Percentiles rank a stretch among this genome's conserved stretches.
These are phyloP conservation scores for Tortricodes alternella DNA, from an alignment of 2,888 invertebrate genomes.

Conservation along the genomic window DNA sequence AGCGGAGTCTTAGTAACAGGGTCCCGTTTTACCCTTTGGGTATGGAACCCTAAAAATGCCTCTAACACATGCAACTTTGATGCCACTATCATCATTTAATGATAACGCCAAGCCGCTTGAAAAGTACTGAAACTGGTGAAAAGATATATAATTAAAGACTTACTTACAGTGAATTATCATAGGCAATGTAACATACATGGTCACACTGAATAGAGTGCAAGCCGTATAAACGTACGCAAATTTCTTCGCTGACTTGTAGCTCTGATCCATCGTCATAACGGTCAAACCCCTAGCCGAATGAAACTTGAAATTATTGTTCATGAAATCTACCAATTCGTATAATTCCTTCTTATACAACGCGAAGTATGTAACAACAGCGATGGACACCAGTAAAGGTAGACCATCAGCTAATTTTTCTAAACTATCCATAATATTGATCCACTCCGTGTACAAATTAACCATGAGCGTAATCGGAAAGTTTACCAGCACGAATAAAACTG, in stretches of 20 bases:
- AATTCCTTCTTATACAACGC: constrained; percentile 53
- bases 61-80: too few relatives aligned
- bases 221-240: constrained; percentile 66
- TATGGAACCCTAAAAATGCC: too few relatives aligned
- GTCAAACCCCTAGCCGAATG: constrained; percentile 67
- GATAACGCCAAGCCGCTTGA: too few relatives aligned
- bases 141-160: not conserved
- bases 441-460: constrained; percentile 59
- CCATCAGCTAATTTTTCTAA: constrained; percentile 63
- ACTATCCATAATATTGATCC: constrained; percentile 62
- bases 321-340: constrained; percentile 54
- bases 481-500: constrained; percentile 55
- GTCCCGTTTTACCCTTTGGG: too few relatives aligned
- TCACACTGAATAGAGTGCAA: constrained; percentile 65
- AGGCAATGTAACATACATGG: constrained; percentile 61
- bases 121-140: not conserved
- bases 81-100: too few relatives aligned
- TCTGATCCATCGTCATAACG: constrained; percentile 66
- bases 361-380: constrained; percentile 61
- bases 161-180: constrained; percentile 64
- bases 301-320: constrained; percentile 62
- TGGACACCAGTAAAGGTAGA: constrained; percentile 56
- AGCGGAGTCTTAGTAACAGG: too few relatives aligned
- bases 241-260: constrained; percentile 56
- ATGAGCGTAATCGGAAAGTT: constrained; percentile 47